These are phyloP conservation scores for Monoplex corrugatus DNA, from an alignment of 2,888 invertebrate genomes.

Conservation along the genomic window DNA sequence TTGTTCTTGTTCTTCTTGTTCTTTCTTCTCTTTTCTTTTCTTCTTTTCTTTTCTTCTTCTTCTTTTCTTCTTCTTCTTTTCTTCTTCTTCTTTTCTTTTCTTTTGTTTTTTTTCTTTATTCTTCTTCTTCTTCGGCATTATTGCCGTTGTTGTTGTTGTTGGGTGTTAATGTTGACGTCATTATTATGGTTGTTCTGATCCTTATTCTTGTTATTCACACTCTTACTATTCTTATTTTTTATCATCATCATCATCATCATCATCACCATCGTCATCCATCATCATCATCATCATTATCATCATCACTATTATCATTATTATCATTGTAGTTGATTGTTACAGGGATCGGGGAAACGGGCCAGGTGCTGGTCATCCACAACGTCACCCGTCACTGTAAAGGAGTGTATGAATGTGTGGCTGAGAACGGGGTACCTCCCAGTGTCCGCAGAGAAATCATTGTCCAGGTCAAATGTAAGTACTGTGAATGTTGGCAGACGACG, in stretches of 20 bases:
- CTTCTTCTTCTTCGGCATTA: not conserved
- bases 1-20: too few relatives aligned
- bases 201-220: too few relatives aligned
- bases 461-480: constrained; percentile 93
- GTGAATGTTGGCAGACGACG: constrained; percentile 79
- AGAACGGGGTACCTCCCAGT: constrained; percentile 95
- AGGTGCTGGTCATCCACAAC: constrained; percentile 88
- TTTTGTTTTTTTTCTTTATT: not conserved
- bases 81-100: not conserved
- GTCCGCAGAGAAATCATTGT: constrained; percentile 93
- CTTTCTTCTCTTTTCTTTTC: not conserved
- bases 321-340: too few relatives aligned
- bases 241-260: too few relatives aligned
- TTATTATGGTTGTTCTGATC: too few relatives aligned
- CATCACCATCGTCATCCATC: too few relatives aligned
- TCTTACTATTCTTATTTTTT: too few relatives aligned
- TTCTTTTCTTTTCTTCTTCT: not conserved
- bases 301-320: too few relatives aligned
- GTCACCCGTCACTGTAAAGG: constrained; percentile 95
- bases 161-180: too few relatives aligned
- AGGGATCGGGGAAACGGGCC: constrained; percentile 87
- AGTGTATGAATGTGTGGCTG: constrained; percentile 94
- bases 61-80: not conserved
- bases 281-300: too few relatives aligned
- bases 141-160: too few relatives aligned